A percentile compares a stretch with the other conserved stretches of the same genome.
Evolutionary conservation across 2,888 invertebrate genomes (phyloP).

Genomic region (Polydrusus pterygomalis): DNA sequence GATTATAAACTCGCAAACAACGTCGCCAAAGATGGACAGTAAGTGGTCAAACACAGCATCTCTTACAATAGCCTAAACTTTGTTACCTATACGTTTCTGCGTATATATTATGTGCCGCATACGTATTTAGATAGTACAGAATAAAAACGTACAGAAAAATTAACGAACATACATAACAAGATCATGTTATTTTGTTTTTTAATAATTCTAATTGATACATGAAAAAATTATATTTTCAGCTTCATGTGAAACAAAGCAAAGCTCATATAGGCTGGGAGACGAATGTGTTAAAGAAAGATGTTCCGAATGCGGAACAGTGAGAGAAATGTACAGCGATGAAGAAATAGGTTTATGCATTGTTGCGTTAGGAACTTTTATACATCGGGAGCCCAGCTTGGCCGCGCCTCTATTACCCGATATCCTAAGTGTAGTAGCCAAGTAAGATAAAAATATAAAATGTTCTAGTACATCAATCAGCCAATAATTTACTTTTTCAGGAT

Average conservation of each 20-base stretch:
- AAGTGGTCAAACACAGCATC: background rate
- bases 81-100: background rate
- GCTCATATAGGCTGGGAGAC: constrained; percentile 80
- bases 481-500: constrained; percentile 73
- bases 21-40: constrained; percentile 66
- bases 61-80: too few species aligned
- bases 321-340: constrained; percentile 97
- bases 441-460: constrained; percentile 46
- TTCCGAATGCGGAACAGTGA: constrained; percentile 91
- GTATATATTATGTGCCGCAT: too few species aligned
- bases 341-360: constrained; percentile 96
- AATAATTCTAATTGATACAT: background rate
- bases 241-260: constrained; percentile 74
- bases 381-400: constrained; percentile 95
- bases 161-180: too few species aligned
- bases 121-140: too few species aligned
- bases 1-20: constrained; percentile 69
- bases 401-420: constrained; percentile 95
- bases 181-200: too few species aligned
- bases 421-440: constrained; percentile 91
- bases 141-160: too few species aligned
- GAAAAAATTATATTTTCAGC: constrained; percentile 41
- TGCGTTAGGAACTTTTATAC: constrained; percentile 95
- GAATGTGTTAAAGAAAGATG: constrained; percentile 85
- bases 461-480: background rate